Conservation (phyloP, 2,113 vertebrate species). For the Cathartes aura region DNA sequence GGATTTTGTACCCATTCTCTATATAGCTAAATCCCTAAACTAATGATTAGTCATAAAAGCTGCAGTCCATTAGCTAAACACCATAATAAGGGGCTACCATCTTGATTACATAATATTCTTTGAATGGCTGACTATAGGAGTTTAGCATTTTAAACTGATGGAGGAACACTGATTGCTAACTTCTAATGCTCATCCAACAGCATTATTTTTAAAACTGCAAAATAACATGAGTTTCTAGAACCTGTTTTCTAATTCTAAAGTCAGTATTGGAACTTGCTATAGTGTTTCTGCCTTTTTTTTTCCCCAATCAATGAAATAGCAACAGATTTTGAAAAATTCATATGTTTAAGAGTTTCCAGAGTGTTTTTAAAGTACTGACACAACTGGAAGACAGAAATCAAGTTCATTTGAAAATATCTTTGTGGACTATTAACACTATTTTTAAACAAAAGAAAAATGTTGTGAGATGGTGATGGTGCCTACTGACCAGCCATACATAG, state of each 20-base stretch:
- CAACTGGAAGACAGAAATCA: background rate
- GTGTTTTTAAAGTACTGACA: background rate
- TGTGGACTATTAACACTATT: background rate
- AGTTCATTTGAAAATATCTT: background rate
- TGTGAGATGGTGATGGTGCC: background rate
- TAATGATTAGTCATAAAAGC: constrained; percentile 33
- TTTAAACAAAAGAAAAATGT: background rate
- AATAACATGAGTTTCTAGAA: background rate
- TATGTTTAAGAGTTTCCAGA: background rate
- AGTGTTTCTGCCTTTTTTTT: background rate
- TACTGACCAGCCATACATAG: background rate
- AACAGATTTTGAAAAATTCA: background rate
- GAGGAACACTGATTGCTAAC: background rate
- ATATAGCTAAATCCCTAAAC: constrained; percentile 21
- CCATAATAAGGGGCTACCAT: background rate
- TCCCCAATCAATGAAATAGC: background rate
- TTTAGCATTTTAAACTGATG: background rate
- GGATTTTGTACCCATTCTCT: constrained; percentile 42
- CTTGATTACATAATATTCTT: background rate
- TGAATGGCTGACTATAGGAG: background rate
- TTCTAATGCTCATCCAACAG: background rate
- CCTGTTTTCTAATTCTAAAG: background rate
- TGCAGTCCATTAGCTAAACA: constrained; percentile 48
- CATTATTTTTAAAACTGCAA: background rate
- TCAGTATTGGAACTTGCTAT: background rate